Base-by-base conservation (phyloP, 2,797 vertebrate species). In the Tolypeutes matacus region DNA sequence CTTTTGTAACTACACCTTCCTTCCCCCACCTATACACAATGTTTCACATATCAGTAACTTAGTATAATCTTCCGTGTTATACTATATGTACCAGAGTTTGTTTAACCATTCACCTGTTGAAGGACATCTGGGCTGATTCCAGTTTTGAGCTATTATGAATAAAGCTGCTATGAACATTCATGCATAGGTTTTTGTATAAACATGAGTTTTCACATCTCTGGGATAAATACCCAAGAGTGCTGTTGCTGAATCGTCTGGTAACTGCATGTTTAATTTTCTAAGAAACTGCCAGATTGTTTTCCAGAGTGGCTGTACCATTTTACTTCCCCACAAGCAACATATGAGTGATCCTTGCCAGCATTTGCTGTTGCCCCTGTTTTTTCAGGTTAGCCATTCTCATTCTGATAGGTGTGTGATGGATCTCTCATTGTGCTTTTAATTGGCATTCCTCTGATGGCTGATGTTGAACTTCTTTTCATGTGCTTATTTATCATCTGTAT, bases 191-290 rank as follows among this genome's bases (percentile, higher is more conserved):
- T 93, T 76, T 84, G 60, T 82, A 77, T 92, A 65, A 46, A 80
- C 1, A 0, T 91, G 82, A 39, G 1, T 91, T 82, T 91, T 91
- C 36, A 64, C 86, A 96, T 96, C 60, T 93, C 34, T 65, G 49
- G 78, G 70, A n/a, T n/a, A n/a, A n/a, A n/a, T n/a, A n/a, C n/a
- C n/a, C n/a, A n/a, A n/a, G n/a, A 69, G 46, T 69, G 21, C 39
- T 53, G 4, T 89, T 80, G 18, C 62, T 64, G 27, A 31, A 12
- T 93, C 17, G 20, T 89, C 20, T 86, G 80, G 49, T 89, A 77
- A 90, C 70, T 67, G 67, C 18, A 56, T 81, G n/a, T 92, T 96
- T 93, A 84, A 91, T 92, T 93, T 92, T 86, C 14, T 81, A 90
- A 96, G 67, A 76, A 84, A 60, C 31, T 89, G 64, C n/a, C 60